phyloP scores from a whole-genome alignment of 2,888 invertebrate genomes.

The Cataglyphis altisquamis region DNA sequence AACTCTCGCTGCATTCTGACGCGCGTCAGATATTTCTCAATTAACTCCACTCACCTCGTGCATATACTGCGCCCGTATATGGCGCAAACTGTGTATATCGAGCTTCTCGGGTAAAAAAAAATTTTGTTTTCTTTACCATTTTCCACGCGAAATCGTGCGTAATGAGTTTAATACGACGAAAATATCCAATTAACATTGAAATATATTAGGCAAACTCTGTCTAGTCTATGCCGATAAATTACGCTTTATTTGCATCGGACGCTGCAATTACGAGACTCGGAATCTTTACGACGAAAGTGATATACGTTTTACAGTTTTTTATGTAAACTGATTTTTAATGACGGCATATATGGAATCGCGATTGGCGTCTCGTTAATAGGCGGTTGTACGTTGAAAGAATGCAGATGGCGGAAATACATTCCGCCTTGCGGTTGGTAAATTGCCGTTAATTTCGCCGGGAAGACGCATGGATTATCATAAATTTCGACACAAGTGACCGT shows the following conservation, averaged over 20 bases:
- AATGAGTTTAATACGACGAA: not conserved
- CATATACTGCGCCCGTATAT: not conserved
- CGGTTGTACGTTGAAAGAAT: slow-evolving; percentile 25
- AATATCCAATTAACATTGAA: slow-evolving; percentile 15
- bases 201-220: slow-evolving; percentile 1
- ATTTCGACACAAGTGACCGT: slow-evolving; percentile 76
- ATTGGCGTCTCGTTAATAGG: slow-evolving; percentile 40
- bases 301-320: not conserved
- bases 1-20: slow-evolving; percentile 46
- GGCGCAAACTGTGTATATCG: not conserved
- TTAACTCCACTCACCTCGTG: slow-evolving; percentile 60
- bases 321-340: slow-evolving; percentile 34
- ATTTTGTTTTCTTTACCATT: not conserved
- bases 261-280: not conserved
- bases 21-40: slow-evolving; percentile 73
- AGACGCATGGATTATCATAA: slow-evolving; percentile 76
- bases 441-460: slow-evolving; percentile 73
- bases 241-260: not conserved
- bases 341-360: slow-evolving; percentile 29
- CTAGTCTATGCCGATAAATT: not conserved
- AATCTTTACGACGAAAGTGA: slow-evolving; percentile 24
- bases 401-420: slow-evolving; percentile 70
- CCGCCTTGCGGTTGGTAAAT: slow-evolving; percentile 70
- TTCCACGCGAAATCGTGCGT: not conserved
- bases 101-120: not conserved